Conservation (phyloP, 2,797 vertebrate species). For the Prionace glauca region DNA sequence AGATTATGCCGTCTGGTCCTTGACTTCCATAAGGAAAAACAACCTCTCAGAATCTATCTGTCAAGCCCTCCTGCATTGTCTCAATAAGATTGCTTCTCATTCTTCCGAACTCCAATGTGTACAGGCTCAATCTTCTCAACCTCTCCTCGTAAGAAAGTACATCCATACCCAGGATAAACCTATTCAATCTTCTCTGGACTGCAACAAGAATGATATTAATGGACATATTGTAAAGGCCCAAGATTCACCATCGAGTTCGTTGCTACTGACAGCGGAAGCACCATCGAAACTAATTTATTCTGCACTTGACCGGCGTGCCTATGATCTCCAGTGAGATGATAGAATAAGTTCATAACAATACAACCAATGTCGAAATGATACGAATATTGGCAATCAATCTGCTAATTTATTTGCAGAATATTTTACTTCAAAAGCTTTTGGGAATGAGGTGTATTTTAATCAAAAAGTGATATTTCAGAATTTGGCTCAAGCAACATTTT, state of each 20-base stretch:
- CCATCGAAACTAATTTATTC: neutral
- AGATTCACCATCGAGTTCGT: neutral
- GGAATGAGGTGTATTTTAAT: neutral
- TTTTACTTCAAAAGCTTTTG: neutral
- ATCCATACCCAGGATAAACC: too few relatives aligned
- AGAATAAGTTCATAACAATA: neutral
- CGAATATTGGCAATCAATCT: neutral
- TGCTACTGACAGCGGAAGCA: too few relatives aligned
- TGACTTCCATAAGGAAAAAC: too few relatives aligned
- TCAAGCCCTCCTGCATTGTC: too few relatives aligned
- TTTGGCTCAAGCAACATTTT: neutral
- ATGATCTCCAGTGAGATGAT: neutral
- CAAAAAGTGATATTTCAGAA: neutral
- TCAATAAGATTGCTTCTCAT: too few relatives aligned
- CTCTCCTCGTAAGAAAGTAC: too few relatives aligned
- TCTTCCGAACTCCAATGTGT: too few relatives aligned
- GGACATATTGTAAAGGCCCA: neutral
- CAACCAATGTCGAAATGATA: neutral
- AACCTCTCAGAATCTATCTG: too few relatives aligned
- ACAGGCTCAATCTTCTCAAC: too few relatives aligned
- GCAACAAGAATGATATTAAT: neutral
- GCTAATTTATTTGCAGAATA: neutral
- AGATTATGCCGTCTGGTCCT: too few relatives aligned
- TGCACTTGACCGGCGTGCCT: neutral
- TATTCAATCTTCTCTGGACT: too few relatives aligned